phyloP scores from a whole-genome alignment of 2,113 vertebrate genomes.

The Grammomys surdaster region DNA sequence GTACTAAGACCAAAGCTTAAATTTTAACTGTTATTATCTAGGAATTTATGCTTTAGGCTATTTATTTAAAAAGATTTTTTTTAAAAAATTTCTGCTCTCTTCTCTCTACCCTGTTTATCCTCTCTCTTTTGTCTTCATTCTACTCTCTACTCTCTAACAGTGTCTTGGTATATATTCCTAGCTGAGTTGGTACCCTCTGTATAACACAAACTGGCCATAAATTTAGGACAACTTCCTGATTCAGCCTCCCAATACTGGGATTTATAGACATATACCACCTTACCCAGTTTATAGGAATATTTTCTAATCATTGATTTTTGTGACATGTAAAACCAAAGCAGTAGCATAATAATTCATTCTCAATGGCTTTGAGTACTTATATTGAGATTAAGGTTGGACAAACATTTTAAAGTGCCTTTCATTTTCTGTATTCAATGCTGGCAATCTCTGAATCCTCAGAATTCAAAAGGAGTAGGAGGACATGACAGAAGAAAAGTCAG shows the following conservation, averaged over 20 bases:
- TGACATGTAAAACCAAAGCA: background rate
- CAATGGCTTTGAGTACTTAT: background rate
- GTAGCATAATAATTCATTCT: conserved; percentile 21
- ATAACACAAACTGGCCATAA: background rate
- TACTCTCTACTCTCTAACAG: background rate
- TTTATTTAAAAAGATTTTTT: background rate
- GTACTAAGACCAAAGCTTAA: conserved; percentile 21
- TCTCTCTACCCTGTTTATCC: background rate
- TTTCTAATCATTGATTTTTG: conserved; percentile 25
- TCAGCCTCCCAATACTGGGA: background rate
- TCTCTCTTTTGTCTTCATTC: background rate
- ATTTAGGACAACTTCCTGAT: background rate
- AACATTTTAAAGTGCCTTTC: conserved; percentile 30
- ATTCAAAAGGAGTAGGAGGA: background rate
- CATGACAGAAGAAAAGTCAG: conserved; percentile 17
- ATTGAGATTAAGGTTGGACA: conserved; percentile 29
- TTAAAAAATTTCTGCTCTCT: background rate
- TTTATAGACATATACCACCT: background rate
- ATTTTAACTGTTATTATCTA: conserved; percentile 40
- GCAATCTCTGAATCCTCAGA: background rate
- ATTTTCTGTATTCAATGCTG: conserved; percentile 17
- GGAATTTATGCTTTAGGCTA: conserved; percentile 40
- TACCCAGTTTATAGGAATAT: background rate
- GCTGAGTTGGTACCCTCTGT: background rate
- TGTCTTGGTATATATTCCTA: background rate